Conservation (phyloP, 1,140 invertebrate species). For the Bombus vancouverensis region DNA sequence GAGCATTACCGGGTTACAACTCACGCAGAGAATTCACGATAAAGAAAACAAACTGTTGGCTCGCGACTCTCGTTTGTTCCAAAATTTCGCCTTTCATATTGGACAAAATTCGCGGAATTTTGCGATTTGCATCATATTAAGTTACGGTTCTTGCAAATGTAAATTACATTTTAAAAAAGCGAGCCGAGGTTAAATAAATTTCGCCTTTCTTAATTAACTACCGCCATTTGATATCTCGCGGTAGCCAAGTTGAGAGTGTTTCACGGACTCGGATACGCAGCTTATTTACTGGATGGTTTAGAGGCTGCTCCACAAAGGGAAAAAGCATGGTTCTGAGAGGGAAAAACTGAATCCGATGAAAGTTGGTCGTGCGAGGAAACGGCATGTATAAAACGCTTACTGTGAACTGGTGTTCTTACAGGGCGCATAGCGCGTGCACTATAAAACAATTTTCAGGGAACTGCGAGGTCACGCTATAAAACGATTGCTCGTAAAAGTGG, state of each 20-base stretch:
- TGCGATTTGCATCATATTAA: neutral
- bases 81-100: neutral
- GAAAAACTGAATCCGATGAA: neutral
- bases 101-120: neutral
- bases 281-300: neutral
- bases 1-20: neutral
- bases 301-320: neutral
- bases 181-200: no score
- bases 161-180: neutral
- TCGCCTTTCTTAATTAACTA: neutral
- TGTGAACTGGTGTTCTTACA: neutral
- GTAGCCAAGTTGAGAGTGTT: neutral
- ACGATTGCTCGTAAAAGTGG: slow-evolving; percentile 7
- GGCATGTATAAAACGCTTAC: neutral
- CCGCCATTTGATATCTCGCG: neutral
- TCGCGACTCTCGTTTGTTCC: neutral
- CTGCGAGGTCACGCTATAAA: neutral
- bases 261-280: neutral
- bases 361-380: neutral
- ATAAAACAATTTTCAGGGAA: slow-evolving; percentile 9
- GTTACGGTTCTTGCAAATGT: neutral
- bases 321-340: neutral
- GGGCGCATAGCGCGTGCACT: neutral
- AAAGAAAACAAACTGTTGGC: neutral
- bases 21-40: neutral